phyloP scores from a whole-genome alignment of 1,140 invertebrate species.

The Polyergus mexicanus region DNA sequence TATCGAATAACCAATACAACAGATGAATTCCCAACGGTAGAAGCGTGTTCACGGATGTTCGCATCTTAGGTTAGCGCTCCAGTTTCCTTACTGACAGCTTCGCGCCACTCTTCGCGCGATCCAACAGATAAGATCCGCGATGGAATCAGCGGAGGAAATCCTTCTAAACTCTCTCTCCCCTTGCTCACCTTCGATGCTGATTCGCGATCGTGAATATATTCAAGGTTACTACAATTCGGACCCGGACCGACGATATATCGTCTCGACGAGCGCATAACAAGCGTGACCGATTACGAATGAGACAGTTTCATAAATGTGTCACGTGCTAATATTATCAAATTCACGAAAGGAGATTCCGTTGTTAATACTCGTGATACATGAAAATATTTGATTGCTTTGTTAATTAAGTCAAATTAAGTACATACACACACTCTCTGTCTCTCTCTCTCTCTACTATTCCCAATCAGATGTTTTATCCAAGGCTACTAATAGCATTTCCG shows the following conservation, averaged over 20 bases:
- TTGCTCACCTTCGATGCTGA: constrained; percentile 61
- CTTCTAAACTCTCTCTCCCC: constrained; percentile 23
- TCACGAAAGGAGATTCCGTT: constrained; percentile 67
- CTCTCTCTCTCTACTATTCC: not conserved
- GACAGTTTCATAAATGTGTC: constrained; percentile 63
- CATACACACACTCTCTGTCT: constrained; percentile 51
- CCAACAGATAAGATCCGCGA: not conserved
- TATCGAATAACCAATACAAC: constrained; percentile 79
- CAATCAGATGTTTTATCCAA: constrained; percentile 76
- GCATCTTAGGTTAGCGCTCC: constrained; percentile 85
- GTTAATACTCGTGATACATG: constrained; percentile 54
- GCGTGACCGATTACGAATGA: constrained; percentile 62
- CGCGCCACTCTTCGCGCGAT: constrained; percentile 60
- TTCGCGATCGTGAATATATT: constrained; percentile 61
- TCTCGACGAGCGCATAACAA: constrained; percentile 69
- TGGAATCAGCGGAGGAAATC: constrained; percentile 23
- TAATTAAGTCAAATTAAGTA: constrained; percentile 80
- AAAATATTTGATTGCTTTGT: constrained; percentile 45
- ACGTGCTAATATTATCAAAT: constrained; percentile 46
- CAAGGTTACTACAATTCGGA: constrained; percentile 74
- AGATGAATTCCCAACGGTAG: constrained; percentile 81
- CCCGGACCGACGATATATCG: constrained; percentile 50
- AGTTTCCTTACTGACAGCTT: constrained; percentile 75
- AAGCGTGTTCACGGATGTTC: constrained; percentile 80
- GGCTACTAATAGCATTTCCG: constrained; percentile 67